Base-by-base conservation (phyloP, 1,140 invertebrate species). In the Caenorhabditis inopinata region DNA sequence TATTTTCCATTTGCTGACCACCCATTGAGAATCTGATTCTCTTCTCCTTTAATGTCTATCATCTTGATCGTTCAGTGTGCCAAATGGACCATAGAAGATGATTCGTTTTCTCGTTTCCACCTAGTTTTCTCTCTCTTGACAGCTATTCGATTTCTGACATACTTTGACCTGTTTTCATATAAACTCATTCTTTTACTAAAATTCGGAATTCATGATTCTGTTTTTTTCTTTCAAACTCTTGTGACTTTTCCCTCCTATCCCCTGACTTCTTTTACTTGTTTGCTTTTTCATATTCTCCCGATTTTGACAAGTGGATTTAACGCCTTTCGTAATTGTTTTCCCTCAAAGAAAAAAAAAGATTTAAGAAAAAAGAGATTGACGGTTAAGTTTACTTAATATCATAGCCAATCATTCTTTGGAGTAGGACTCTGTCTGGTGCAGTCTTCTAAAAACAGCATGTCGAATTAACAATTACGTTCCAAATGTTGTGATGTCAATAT, bases 51-150 rank as follows among this genome's bases (percentile, higher is more conserved):
- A 14, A 11, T 53, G 6, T 25, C 49, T 53, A 53, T 38, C 51
- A 58, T 58, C 51, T 58, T 32, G 32, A 68, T 68, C 32, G 32
- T 68, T 68, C 58, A 32, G 58, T 68, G 38, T 68, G 38, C 32
- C 58, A 68, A 68, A 68, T 68, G 58, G 58, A 38, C 58, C 58
- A 68, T 68, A 68, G 38, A 68, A 68, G 9, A 58, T 9, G 49
- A 53, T 11, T 6, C 35, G 35, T 42, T 14, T 42, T 42, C 38
- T 42, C 38, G 38, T 42, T 42, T 42, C 38, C 38, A 42, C 38
- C 38, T 42, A 42, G 58, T 21, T 68, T 68, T 58, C 25, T 0
- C 27, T 58, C 53, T 32, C 27, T 29, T 16, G 25, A 11, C 27
- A 16, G 29, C 32, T 29, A 2, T 12, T 68, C 9, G 29, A 16